phyloP scores from a whole-genome alignment of 2,888 invertebrate genomes.

The Muschampia plurimacula region DNA sequence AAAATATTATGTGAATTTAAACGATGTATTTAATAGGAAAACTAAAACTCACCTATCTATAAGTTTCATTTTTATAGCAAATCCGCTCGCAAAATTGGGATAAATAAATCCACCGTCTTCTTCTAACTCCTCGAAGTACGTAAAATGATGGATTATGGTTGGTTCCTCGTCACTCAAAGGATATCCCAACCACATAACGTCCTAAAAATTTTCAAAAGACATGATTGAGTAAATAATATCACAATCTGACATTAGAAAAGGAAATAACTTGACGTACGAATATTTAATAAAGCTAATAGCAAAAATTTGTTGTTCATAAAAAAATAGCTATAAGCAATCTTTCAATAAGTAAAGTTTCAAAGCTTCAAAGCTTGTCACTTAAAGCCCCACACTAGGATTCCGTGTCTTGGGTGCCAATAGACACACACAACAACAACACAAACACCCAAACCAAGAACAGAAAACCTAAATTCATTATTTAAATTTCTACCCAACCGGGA shows the following conservation, averaged over 20 bases:
- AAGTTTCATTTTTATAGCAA: constrained; percentile 89
- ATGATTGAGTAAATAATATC: not conserved
- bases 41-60: constrained; percentile 86
- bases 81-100: constrained; percentile 93
- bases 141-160: constrained; percentile 97
- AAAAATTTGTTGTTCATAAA: no score
- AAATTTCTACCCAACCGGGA: no score
- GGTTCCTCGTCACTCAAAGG: constrained; percentile 91
- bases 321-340: not conserved
- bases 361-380: no score
- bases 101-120: constrained; percentile 90
- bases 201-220: constrained; percentile 67
- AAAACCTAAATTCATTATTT: no score
- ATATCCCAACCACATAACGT: constrained; percentile 90
- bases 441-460: no score
- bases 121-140: constrained; percentile 87
- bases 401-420: no score
- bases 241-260: not conserved
- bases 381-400: no score
- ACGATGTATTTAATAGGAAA: not conserved
- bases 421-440: no score
- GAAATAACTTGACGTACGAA: not conserved
- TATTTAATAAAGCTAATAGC: not conserved
- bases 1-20: no score
- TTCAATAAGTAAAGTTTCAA: not conserved